Percentiles rank a stretch among this genome's conserved stretches.
phyloP scores from a whole-genome alignment of 1,140 invertebrate genomes.

The Drosophila repleta region DNA sequence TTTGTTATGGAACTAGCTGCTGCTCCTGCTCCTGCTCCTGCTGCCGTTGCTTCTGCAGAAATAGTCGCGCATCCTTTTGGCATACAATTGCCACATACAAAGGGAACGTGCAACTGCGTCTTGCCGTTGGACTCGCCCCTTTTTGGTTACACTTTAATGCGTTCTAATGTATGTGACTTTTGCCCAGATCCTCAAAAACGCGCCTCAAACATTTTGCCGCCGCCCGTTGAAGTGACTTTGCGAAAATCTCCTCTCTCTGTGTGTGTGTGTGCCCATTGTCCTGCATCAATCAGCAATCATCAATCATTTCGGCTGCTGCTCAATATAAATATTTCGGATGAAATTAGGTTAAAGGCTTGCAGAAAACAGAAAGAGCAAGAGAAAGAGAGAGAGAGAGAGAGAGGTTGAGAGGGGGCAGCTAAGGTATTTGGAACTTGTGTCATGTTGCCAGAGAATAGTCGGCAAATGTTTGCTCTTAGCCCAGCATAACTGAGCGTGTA shows the following conservation, averaged over 20 bases:
- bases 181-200: conserved; percentile 55
- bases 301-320: conserved; percentile 39
- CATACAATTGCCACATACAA: conserved; percentile 48
- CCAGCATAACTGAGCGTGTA: conserved; percentile 10
- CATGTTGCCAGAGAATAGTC: conserved; percentile 54
- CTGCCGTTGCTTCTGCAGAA: conserved; percentile 24
- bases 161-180: conserved; percentile 83
- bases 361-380: neutral
- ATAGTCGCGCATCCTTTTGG: conserved; percentile 17
- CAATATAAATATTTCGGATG: conserved; percentile 80
- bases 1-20: conserved; percentile 59
- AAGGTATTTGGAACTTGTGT: conserved; percentile 61
- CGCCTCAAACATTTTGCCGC: conserved; percentile 56
- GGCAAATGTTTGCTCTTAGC: conserved; percentile 17
- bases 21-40: conserved; percentile 7
- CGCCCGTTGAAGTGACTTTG: conserved; percentile 70
- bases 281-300: conserved; percentile 65
- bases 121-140: conserved; percentile 46
- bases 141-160: conserved; percentile 81
- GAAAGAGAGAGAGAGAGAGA: too few species aligned
- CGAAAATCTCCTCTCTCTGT: conserved; percentile 39
- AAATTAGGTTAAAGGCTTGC: conserved; percentile 78
- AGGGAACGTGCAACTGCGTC: conserved; percentile 48
- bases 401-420: too few species aligned
- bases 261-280: conserved; percentile 38